Evolutionary conservation across 2,113 vertebrate genomes (phyloP), one percentile per base, ranked within the genome.

Genomic region (Scomber scombrus): DNA sequence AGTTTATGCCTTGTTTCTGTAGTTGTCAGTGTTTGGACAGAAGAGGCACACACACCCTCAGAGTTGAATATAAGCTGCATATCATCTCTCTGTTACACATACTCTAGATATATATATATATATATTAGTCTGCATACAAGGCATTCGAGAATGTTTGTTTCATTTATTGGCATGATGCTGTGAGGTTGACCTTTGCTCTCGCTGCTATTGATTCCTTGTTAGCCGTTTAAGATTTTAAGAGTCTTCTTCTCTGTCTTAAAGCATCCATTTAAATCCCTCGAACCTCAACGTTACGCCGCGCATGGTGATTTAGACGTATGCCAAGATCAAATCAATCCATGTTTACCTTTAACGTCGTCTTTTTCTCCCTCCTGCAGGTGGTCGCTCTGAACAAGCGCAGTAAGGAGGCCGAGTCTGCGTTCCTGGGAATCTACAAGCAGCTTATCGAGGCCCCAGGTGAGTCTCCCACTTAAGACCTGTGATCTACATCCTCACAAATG

Each of bases 401-500:
- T 95, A 97, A 97, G 91, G 98, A 99, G 95, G 97, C 98, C 13
- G 97, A 97, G 94, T 96, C 97, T 26, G 97, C 97, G 31, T 99
- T 99, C 95, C 96, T 99, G 91, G 97, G 96, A 85, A 95, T 98
- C 94, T 98, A 97, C 96, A 97, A 97, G 96, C 97, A 97, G 81
- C 96, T 99, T 91, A 96, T 98, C 83, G 93, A 95, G 95, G 97
- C 96, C 91, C 97, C 98, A 97, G 98, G 98, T 99, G 96, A 96
- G 96, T 89, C 72, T 84, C 85, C 84, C 92, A 88, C 81, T 26
- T 34, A 84, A 85, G 82, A 82, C 79, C 82, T 72, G 70, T 88
- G 75, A 63, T 58, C 63, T 70, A 60, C 70, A 85, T 68, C 78
- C 71, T 71, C 72, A 73, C 76, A 69, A 84, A 82, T 81, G 84